Base-by-base conservation (phyloP, 2,797 vertebrate genomes). In the Sebastolobus alascanus region DNA sequence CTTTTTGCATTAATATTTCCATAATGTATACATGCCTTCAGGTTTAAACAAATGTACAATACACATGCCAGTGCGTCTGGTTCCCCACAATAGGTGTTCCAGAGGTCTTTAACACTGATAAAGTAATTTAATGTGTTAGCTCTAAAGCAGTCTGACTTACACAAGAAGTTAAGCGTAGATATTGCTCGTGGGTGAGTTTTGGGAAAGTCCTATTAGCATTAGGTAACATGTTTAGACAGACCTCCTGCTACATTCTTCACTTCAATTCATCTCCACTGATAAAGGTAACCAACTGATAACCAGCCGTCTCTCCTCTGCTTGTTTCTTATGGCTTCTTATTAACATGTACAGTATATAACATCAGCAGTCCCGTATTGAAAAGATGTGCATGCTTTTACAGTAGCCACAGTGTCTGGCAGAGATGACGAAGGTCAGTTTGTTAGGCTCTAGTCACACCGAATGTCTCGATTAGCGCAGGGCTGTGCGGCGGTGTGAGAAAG, bases 161-260 rank as follows among this genome's bases (percentile, higher is more conserved):
- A 11, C 22, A 12, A 63, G 38, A 68, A 38, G 10, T 13, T 14
- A 6, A 13, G 43, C 8, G 2, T 6, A 16, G 65, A 6, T 68
- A 8, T 14, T 13, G 14, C 55, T 58, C 46, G 50, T 70, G 9
- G 3, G n/a, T 38, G 72, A 54, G 16, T 38, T 55, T 33, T 13
- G 7, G 65, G 29, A 59, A 72, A 70, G 38, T 31, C 29, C 40
- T 33, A 0, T 58, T 8, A 18, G 58, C 37, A 2, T 76, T 52
- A 50, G 14, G 14, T 8, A 70, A 70, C 88, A 18, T 85, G 79
- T 87, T 79, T 4, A 9, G n/a, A 84, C 77, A 70, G 4, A 73
- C 2, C 16, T 46, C 50, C 58, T 20, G 4, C 38, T 78, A 14
- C 20, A 68, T 63, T 82, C 65, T 37, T 13, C 55, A 63, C 64